Percentiles rank a stretch among this genome's conserved stretches.
These are phyloP conservation scores for Lacerta agilis DNA, from an alignment of 2,797 vertebrate species.

Conservation along the genomic window DNA sequence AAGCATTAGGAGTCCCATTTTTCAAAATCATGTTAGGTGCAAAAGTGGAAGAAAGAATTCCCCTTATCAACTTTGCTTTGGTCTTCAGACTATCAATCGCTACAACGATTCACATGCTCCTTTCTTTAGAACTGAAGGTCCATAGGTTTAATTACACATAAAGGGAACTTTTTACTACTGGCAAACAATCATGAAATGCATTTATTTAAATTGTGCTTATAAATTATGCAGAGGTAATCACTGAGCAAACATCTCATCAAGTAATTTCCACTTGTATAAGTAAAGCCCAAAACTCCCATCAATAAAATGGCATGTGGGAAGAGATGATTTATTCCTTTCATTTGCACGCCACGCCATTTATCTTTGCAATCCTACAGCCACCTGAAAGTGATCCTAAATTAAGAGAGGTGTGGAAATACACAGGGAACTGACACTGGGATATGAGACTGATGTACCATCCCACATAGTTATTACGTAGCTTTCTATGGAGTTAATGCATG, in stretches of 20 bases:
- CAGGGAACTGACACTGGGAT: not conserved
- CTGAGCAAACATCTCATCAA: conserved; percentile 13
- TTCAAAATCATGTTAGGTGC: conserved; percentile 11
- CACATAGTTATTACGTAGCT: not conserved
- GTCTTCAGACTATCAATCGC: not conserved
- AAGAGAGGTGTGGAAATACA: not conserved
- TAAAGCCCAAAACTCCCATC: conserved; percentile 2
- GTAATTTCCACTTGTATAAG: conserved; percentile 32
- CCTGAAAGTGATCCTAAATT: not conserved
- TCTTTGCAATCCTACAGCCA: not conserved
- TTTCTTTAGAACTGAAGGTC: not conserved
- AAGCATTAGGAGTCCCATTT: conserved; percentile 47
- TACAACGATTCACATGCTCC: not conserved
- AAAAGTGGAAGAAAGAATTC: not conserved
- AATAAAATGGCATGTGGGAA: not conserved
- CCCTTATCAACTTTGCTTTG: conserved; percentile 13
- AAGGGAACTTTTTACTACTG: conserved; percentile 1
- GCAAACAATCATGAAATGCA: conserved; percentile 31
- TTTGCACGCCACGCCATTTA: not conserved
- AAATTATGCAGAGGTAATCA: conserved; percentile 43
- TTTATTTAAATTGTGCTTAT: conserved; percentile 36
- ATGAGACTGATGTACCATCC: not conserved
- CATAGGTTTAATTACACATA: conserved; percentile 26
- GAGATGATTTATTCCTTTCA: not conserved
- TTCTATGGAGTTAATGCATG: not conserved